A percentile compares a stretch with the other conserved stretches of the same genome.
phyloP scores from a whole-genome alignment of 2,888 invertebrate genomes.

The Nomada flava region DNA sequence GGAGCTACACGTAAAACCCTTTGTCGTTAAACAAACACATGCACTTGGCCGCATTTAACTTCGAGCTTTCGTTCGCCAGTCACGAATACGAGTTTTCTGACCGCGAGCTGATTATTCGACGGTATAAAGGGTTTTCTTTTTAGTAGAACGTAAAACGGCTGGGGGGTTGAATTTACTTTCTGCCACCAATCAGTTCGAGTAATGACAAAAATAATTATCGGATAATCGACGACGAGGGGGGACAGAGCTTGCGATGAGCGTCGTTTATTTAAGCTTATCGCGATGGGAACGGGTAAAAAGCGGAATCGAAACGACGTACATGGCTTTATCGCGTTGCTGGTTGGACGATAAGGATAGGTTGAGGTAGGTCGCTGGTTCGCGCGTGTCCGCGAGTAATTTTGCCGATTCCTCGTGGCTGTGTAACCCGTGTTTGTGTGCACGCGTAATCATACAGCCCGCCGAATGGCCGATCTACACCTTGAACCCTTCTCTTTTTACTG shows the following conservation, averaged over 20 bases:
- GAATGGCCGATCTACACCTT: constrained; percentile 36
- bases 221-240: constrained; percentile 8
- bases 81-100: not conserved
- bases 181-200: not conserved
- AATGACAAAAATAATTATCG: constrained; percentile 26
- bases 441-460: constrained; percentile 26
- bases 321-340: constrained; percentile 51
- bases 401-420: constrained; percentile 28
- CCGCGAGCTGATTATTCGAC: not conserved
- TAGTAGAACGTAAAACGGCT: not conserved
- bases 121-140: not conserved
- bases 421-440: constrained; percentile 47
- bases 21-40: constrained; percentile 39
- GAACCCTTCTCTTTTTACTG: not conserved
- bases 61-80: not conserved
- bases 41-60: constrained; percentile 14
- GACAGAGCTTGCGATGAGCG: constrained; percentile 11
- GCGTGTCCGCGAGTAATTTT: constrained; percentile 56
- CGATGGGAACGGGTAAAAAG: constrained; percentile 19
- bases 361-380: constrained; percentile 14
- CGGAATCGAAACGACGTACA: constrained; percentile 50
- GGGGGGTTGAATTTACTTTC: not conserved
- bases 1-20: constrained; percentile 34
- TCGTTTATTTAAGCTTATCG: constrained; percentile 63
- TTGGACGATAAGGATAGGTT: constrained; percentile 38